Conservation (phyloP, 2,113 vertebrate species). For the Protobothrops mucrosquamatus region DNA sequence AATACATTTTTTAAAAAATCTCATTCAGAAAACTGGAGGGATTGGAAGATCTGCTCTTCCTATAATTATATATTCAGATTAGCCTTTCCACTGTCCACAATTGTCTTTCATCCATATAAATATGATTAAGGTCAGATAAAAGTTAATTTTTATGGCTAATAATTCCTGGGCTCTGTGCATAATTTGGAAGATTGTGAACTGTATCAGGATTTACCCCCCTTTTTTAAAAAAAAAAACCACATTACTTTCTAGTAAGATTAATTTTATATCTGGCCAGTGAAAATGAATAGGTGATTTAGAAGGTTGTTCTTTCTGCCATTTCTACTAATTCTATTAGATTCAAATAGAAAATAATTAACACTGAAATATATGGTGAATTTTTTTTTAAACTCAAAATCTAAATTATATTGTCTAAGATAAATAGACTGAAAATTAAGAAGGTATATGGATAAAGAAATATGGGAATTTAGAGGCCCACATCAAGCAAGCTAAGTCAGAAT, state of each 20-base stretch:
- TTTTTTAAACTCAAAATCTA: background rate
- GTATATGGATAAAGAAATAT: background rate
- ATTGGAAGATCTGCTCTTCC: background rate
- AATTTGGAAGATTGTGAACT: background rate
- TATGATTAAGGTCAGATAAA: conserved; percentile 2
- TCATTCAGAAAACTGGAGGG: background rate
- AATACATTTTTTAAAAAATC: background rate
- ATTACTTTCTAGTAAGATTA: background rate
- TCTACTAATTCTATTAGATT: background rate
- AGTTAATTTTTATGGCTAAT: conserved; percentile 5
- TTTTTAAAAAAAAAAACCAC: background rate
- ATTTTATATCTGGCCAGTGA: background rate
- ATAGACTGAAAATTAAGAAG: background rate
- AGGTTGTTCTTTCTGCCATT: background rate
- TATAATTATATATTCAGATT: background rate
- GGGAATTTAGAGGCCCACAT: background rate
- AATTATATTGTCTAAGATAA: background rate
- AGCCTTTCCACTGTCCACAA: background rate
- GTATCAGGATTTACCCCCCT: background rate
- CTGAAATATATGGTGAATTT: background rate
- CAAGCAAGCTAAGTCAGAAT: background rate
- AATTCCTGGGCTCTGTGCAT: background rate
- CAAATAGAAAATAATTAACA: conserved; percentile 3
- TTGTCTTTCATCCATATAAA: conserved; percentile 13
- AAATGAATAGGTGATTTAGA: background rate